Evolutionary conservation across 2,888 invertebrate genomes (phyloP), one percentile per base, ranked within the genome.

Genomic region (Idaea biselata): DNA sequence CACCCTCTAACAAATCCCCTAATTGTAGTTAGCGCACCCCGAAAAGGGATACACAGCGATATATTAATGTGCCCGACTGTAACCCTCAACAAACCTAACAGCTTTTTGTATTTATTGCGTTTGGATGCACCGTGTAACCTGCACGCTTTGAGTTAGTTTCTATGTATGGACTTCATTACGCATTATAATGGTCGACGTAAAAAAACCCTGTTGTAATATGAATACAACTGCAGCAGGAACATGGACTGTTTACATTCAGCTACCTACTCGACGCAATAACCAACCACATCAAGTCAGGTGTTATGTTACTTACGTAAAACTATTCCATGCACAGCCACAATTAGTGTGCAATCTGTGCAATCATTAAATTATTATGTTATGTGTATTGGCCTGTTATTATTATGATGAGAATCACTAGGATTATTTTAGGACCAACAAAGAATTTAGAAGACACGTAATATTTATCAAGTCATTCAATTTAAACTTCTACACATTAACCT

Each of bases 1-100:
- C 89, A 88, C 91, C 91, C 91, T 89, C 82, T 73, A 73, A 83
- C 73, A 71, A 76, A 80, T 88, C 89, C 91, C 91, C 92, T 87
- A 87, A 87, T 84, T 80, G 79, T 75, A 83, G 82, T 83, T 80
- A 79, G 74, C 83, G 82, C 87, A 87, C 91, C 88, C 91, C 85
- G 82, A 84, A 81, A 85, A 82, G 81, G 84, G 87, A 82, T 83
- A 71, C 68, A 71, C 68, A 73, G 77, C 79, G 82, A 84, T 87
- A 87, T 88, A 88, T 89, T 86, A 87, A 81, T 81, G 70, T 70
- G 69, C 66, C 69, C 74, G 76, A 73, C 80, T 68, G 66, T 68
- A 65, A 70, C 70, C 71, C 68, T 66, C 66, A 32, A 61, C 60
- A 61, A 53, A 60, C 57, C 55, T 55, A 53, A 61, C 58, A 62